These are phyloP conservation scores for Mus pahari DNA, from an alignment of 2,113 vertebrate species.

Conservation along the genomic window DNA sequence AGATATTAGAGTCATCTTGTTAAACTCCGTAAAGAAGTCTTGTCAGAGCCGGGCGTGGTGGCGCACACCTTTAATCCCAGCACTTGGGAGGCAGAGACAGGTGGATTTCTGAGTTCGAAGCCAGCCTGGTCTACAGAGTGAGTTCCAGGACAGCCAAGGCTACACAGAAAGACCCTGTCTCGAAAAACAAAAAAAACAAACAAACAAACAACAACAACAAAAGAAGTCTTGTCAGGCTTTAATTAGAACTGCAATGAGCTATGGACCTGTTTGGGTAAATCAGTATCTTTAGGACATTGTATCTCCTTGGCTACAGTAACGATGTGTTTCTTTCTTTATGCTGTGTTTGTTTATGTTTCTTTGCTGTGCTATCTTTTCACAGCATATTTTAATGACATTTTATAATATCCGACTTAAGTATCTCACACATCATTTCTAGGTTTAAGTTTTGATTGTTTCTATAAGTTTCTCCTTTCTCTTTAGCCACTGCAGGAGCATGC, in stretches of 20 bases:
- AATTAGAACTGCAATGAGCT: not conserved
- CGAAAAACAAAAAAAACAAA: too few relatives aligned
- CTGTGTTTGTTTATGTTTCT: not conserved
- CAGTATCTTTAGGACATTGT: not conserved
- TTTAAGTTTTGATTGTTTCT: not conserved
- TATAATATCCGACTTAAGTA: not conserved
- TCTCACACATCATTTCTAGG: not conserved
- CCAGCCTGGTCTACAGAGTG: too few relatives aligned
- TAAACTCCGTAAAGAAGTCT: slow-evolving; percentile 18
- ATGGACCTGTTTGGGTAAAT: not conserved
- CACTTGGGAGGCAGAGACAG: too few relatives aligned
- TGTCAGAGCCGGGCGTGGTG: too few relatives aligned
- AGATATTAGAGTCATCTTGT: not conserved
- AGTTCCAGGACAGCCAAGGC: too few relatives aligned
- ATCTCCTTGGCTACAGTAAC: not conserved
- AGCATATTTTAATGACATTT: not conserved
- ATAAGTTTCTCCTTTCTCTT: not conserved
- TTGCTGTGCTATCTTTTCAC: not conserved
- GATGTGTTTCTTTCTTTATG: not conserved
- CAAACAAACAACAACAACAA: too few relatives aligned
- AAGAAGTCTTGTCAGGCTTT: not conserved
- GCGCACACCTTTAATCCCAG: too few relatives aligned
- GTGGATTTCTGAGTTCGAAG: too few relatives aligned
- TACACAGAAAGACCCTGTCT: too few relatives aligned
- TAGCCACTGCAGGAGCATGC: not conserved